phyloP scores from a whole-genome alignment of 2,888 invertebrate genomes.

The Ametastegia equiseti region DNA sequence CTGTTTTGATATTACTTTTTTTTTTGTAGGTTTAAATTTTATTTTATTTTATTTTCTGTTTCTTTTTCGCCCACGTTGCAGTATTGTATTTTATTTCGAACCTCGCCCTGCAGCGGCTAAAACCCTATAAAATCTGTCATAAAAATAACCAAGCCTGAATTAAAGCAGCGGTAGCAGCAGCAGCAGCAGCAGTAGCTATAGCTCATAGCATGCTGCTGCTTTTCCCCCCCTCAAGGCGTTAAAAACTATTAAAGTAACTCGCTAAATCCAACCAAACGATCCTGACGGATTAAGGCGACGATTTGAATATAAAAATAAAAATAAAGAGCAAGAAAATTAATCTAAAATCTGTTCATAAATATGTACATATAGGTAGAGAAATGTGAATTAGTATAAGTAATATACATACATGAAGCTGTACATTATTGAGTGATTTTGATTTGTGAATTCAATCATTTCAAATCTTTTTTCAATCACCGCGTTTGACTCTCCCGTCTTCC shows the following conservation, averaged over 20 bases:
- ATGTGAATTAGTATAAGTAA: too few species aligned
- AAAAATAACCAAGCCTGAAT: conserved; percentile 34
- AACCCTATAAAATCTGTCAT: conserved; percentile 33
- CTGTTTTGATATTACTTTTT: background rate
- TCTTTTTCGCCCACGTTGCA: background rate
- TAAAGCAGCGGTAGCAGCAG: background rate
- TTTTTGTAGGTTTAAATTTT: background rate
- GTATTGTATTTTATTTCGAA: conserved; percentile 11
- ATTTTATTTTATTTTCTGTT: background rate
- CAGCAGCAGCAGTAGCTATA: background rate
- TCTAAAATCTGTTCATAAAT: background rate
- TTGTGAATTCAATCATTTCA: too few species aligned
- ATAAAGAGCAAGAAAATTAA: background rate
- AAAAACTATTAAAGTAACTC: conserved; percentile 23
- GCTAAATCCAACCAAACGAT: conserved; percentile 10
- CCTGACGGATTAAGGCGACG: background rate
- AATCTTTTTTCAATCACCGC: too few species aligned
- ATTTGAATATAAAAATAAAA: background rate
- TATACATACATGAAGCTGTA: too few species aligned
- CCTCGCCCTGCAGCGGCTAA: conserved; percentile 13
- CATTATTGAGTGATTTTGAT: too few species aligned
- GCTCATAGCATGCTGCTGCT: background rate
- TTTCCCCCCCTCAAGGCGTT: background rate
- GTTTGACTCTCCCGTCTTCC: too few species aligned
- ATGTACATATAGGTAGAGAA: too few species aligned